Evolutionary conservation across 2,888 invertebrate genomes (phyloP), one percentile per base, ranked within the genome.

Genomic region (Marasmarcha lunaedactyla): DNA sequence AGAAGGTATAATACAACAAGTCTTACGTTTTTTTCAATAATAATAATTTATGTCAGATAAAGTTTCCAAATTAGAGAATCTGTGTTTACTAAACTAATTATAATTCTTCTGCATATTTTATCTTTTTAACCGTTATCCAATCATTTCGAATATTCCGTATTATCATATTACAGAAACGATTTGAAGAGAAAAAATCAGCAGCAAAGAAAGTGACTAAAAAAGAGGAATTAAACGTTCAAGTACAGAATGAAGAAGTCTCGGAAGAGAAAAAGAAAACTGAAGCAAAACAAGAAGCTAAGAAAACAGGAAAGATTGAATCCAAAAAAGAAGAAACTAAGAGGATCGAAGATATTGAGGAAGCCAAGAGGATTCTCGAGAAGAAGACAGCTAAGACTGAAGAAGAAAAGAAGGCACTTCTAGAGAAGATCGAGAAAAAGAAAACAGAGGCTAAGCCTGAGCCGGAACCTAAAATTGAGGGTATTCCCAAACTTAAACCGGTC

Each of bases 401-500:
- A 56, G 79, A 84, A 53, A 81, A 84, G 62, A 83, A 76, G 43
- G 66, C 76, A 41, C 72, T 81, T 48, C 68, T 85, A 12, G 85
- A 86, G 51, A 74, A 77, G 59, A 60, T 77, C 12, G 84, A 83
- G 48, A 78, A 72, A 43, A 86, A 86, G 52, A 86, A 86, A 48
- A 70, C 77, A 41, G 51, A 61, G 42, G 51, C 52, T 27, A 73
- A 74, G 59, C 67, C 72, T 45, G 77, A 84, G 59, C 64, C 73
- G 10, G 87, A 86, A 62, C 74, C 85, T 41, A 86, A 87, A 65
- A 79, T 86, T 57, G 88, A 86, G 70, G 86, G 86, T 63, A 79
- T 87, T 64, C 87, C 87, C 55, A 86, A 86, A 72, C 73, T 87
- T 14, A 87, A 84, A 56, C 65, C 86, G 41, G 73, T 86, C 3